phyloP scores from a whole-genome alignment of 1,140 invertebrate species.

The Pteromalus puparum region DNA sequence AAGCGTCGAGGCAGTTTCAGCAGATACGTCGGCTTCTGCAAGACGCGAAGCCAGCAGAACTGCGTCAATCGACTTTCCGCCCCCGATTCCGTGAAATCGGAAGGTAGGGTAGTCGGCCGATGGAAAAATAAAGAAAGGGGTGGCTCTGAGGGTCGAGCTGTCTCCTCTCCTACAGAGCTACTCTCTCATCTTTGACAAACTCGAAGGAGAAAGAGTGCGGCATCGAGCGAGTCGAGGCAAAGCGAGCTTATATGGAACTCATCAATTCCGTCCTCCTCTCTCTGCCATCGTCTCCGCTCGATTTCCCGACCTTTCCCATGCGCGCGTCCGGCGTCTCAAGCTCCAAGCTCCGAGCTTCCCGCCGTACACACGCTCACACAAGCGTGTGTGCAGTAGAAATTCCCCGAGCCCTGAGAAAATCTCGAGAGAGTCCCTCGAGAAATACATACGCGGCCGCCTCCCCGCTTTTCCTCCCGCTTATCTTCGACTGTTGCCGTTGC shows the following conservation, averaged over 20 bases:
- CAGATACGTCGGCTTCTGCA: neutral
- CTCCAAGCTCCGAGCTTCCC: neutral
- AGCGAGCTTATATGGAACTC: slow-evolving; percentile 16
- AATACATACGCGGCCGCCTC: slow-evolving; percentile 46
- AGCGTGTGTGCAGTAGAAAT: neutral
- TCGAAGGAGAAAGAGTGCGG: neutral
- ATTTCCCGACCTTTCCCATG: slow-evolving; percentile 21
- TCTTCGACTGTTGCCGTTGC: slow-evolving; percentile 10
- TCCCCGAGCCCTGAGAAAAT: slow-evolving; percentile 42
- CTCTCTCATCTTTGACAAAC: slow-evolving; percentile 30
- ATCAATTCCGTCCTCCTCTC: slow-evolving; percentile 32
- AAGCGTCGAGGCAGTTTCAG: neutral
- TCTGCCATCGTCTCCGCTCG: slow-evolving; percentile 20
- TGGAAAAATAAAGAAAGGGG: neutral
- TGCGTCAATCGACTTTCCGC: too few species aligned
- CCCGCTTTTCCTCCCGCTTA: slow-evolving; percentile 47
- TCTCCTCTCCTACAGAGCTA: neutral
- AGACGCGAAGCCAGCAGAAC: neutral
- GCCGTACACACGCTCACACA: neutral
- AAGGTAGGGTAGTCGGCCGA: neutral
- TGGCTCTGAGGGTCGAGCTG: neutral
- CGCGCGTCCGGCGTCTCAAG: slow-evolving; percentile 9
- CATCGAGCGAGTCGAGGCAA: neutral
- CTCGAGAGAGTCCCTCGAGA: slow-evolving; percentile 43
- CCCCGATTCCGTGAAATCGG: neutral